Percentiles rank a stretch among this genome's conserved stretches.
Conservation (phyloP, 64 coral and sea anemone genomes). For the Exaiptasia diaphana region DNA sequence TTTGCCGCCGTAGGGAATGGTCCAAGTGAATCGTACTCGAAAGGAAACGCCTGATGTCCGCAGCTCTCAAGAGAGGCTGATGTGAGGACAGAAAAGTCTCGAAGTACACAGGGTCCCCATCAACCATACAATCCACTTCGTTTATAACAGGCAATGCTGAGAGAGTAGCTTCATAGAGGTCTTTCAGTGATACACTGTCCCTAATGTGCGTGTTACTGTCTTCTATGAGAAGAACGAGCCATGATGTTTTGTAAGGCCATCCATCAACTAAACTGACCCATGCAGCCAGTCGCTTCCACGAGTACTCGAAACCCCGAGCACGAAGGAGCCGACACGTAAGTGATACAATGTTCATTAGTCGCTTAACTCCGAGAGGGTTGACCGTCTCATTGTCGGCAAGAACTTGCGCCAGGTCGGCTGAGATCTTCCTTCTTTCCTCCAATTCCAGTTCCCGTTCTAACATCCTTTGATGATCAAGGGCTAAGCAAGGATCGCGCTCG, state of each 20-base stretch:
- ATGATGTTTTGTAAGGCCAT: constrained; percentile 95
- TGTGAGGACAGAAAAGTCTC: constrained; percentile 92
- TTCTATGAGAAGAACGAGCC: constrained; percentile 88
- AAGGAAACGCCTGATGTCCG: constrained; percentile 70
- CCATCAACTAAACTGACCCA: constrained; percentile 96
- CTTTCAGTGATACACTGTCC: constrained; percentile 81
- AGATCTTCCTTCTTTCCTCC: constrained; percentile 67
- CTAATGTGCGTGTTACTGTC: constrained; percentile 64
- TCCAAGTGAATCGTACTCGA: constrained; percentile 78
- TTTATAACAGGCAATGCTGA: constrained; percentile 79
- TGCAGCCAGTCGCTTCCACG: constrained; percentile 90
- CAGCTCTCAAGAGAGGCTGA: constrained; percentile 70
- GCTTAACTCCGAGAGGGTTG: constrained; percentile 86
- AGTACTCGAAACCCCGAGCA: constrained; percentile 79
- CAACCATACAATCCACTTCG: constrained; percentile 86
- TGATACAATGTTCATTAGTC: constrained; percentile 83
- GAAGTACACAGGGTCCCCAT: constrained; percentile 94
- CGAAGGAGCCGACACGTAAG: constrained; percentile 87
- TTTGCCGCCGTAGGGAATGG: constrained; percentile 76
- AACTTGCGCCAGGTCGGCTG: constrained; percentile 86
- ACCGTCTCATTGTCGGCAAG: constrained; percentile 95
- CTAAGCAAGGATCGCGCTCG: constrained; percentile 51
- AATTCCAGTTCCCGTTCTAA: constrained; percentile 73
- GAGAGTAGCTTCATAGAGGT: constrained; percentile 83
- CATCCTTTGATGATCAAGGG: constrained; percentile 68